Percentiles rank a stretch among this genome's conserved stretches.
Conservation (phyloP, 2,888 invertebrate genomes). For the Sphaerophoria taeniata region DNA sequence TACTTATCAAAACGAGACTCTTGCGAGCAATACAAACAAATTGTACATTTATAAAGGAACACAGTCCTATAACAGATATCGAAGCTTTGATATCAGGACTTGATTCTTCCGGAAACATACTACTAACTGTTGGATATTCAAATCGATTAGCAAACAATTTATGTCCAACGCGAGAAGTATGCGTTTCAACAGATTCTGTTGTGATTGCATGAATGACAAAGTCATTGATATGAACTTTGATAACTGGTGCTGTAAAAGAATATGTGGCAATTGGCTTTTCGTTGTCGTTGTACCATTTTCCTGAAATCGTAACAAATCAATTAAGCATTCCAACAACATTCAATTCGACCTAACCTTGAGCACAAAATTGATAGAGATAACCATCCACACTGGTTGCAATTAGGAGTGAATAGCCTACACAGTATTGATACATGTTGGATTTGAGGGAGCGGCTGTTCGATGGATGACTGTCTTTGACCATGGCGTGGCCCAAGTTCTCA, state of each 20-base stretch:
- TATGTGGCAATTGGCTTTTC: slow-evolving; percentile 86
- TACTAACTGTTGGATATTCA: slow-evolving; percentile 81
- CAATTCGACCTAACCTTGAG: slow-evolving; percentile 79
- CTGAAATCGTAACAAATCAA: slow-evolving; percentile 62
- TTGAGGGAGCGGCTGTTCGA: slow-evolving; percentile 81
- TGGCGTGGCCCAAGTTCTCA: slow-evolving; percentile 78
- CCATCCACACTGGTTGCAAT: slow-evolving; percentile 86
- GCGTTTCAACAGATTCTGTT: slow-evolving; percentile 90
- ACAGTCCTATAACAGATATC: slow-evolving; percentile 81
- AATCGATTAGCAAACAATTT: slow-evolving; percentile 84
- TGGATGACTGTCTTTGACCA: slow-evolving; percentile 51
- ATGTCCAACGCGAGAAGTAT: slow-evolving; percentile 87
- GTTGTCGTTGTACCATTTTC: slow-evolving; percentile 82
- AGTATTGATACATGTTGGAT: slow-evolving; percentile 84
- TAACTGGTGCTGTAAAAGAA: slow-evolving; percentile 88
- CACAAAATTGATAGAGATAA: slow-evolving; percentile 88
- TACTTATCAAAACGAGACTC: slow-evolving; percentile 80
- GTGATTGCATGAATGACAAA: slow-evolving; percentile 89
- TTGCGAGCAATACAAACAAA: slow-evolving; percentile 80
- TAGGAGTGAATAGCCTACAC: slow-evolving; percentile 84
- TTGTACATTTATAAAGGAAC: slow-evolving; percentile 81
- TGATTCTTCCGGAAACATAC: slow-evolving; percentile 81
- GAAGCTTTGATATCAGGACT: slow-evolving; percentile 80
- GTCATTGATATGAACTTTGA: slow-evolving; percentile 87
- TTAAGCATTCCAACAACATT: neutral